Evolutionary conservation across 2,888 invertebrate genomes (phyloP), one percentile per base, ranked within the genome.

Genomic region (Drosophila falleni): DNA sequence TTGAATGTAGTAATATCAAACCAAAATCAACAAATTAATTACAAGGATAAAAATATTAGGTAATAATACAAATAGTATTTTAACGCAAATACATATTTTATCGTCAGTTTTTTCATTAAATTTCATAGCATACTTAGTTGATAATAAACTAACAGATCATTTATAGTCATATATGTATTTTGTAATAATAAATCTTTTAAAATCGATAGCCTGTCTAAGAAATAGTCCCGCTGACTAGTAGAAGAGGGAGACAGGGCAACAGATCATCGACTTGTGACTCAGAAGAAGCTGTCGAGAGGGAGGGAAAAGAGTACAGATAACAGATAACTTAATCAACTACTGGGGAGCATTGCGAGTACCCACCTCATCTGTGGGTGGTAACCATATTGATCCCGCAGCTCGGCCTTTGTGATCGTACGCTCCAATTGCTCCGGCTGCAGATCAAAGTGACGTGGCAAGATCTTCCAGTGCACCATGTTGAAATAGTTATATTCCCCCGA

Each of bases 401-500:
- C 87, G 11, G 29, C n/a, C 59, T 80, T 80, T 50, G 87, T 74
- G 1, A 71, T 39, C 4, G 86, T 87, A 5, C 69, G 69, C 29
- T 87, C 86, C 51, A 87, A 23, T 1, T 82, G 67, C 0, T 71
- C 69, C 39, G 78, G 74, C 26, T 54, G 37, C 5, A 87, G 49
- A 26, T 82, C 44, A 13, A 88, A 87, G 29, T 69, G 54, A 0
- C 82, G 76, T 0, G 74, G 42, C 54, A 74, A n/a, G 9, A 87
- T 72, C 33, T 60, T 54, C 86, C 86, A 87, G 15, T 73, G 73
- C 5, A 71, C 31, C 74, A 72, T 74, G 15, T 87, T 88, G 16
- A 87, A 87, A 16, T 87, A 87, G 47, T 84, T 82, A 35, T 80
- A 88, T 15, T 87, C 81, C 0, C 86, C 86, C 3, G 68, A 61